Conservation (phyloP, 2,888 invertebrate species). For the Mystacides longicornis region DNA sequence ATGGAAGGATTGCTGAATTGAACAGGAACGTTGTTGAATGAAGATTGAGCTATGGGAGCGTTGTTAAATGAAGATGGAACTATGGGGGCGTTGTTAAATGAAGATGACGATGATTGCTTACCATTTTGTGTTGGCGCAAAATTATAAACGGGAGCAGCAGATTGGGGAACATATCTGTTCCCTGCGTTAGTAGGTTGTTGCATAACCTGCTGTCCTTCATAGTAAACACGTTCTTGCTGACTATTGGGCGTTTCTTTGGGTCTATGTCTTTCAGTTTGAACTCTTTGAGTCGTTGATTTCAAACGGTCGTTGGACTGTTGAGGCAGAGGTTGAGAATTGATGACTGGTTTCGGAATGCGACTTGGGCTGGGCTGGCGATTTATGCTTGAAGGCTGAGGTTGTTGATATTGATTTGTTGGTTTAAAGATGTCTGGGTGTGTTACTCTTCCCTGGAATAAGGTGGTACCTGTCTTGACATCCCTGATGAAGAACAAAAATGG, state of each 20-base stretch:
- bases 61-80: no score
- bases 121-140: no score
- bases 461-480: constrained; percentile 45
- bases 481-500: constrained; percentile 62
- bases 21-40: no score
- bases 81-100: neutral
- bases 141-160: neutral
- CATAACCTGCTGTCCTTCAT: neutral
- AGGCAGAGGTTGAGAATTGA: neutral
- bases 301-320: neutral
- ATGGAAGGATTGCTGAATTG: no score
- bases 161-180: neutral
- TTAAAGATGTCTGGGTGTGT: constrained; percentile 46
- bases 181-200: neutral
- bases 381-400: neutral
- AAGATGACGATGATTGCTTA: neutral
- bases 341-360: neutral
- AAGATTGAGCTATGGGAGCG: no score
- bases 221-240: neutral
- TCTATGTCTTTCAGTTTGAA: neutral
- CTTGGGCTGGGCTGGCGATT: neutral
- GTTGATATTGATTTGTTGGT: neutral
- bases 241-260: neutral
- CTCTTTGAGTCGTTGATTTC: neutral
- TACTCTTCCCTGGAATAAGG: constrained; percentile 59